A percentile compares a stretch with the other conserved stretches of the same genome.
These are phyloP conservation scores for Plodia interpunctella DNA, from an alignment of 1,140 invertebrate species.

Conservation along the genomic window DNA sequence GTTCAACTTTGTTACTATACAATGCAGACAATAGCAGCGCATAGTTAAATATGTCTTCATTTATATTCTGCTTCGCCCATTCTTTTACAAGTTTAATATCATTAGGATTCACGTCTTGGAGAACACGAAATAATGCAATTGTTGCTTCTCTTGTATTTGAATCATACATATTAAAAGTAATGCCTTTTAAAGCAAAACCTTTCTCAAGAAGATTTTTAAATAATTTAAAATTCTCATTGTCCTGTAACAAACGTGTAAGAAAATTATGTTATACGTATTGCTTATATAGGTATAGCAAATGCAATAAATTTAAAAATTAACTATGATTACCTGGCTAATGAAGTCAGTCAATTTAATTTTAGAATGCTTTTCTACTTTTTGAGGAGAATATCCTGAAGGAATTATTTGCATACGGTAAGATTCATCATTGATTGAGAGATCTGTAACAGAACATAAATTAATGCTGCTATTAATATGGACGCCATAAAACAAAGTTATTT, in stretches of 20 bases:
- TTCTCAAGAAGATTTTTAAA: slow-evolving; percentile 41
- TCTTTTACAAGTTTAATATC: slow-evolving; percentile 22
- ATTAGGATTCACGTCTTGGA: slow-evolving; percentile 24
- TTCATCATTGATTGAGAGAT: slow-evolving; percentile 33
- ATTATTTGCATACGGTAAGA: slow-evolving; percentile 39
- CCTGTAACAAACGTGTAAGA: slow-evolving; percentile 33
- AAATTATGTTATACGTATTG: background rate
- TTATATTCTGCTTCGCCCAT: slow-evolving; percentile 45
- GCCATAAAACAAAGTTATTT: no score
- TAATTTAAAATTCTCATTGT: slow-evolving; percentile 38
- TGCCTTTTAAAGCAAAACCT: slow-evolving; percentile 40
- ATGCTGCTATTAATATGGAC: no score
- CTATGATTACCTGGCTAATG: slow-evolving; percentile 30
- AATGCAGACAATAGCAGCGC: slow-evolving; percentile 34
- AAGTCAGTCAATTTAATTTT: slow-evolving; percentile 30
- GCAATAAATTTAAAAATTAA: slow-evolving; percentile 9
- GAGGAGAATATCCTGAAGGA: slow-evolving; percentile 33
- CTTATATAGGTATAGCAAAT: background rate
- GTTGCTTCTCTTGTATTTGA: slow-evolving; percentile 56
- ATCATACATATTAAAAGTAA: slow-evolving; percentile 63
- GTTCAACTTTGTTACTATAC: slow-evolving; percentile 25
- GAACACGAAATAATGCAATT: slow-evolving; percentile 44
- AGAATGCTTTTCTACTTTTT: slow-evolving; percentile 30
- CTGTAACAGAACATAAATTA: slow-evolving; percentile 28
- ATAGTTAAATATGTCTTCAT: slow-evolving; percentile 51